Evolutionary conservation across 2,113 vertebrate genomes (phyloP).

Genomic region (Aegithalos caudatus): DNA sequence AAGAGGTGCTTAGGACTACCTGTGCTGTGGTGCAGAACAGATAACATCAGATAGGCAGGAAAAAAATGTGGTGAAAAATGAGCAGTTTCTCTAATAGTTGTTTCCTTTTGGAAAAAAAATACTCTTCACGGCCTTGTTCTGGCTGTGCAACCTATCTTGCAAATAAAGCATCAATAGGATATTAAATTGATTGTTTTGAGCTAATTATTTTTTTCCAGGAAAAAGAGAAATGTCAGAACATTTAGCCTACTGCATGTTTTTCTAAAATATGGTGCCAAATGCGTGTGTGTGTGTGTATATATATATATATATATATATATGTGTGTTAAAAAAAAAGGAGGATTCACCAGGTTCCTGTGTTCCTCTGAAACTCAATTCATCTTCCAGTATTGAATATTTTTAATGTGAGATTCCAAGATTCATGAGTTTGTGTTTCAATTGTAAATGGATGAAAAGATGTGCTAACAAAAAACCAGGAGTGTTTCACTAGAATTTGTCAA

Average conservation of each 20-base stretch:
- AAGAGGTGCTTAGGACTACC: neutral
- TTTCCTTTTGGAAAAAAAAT: neutral
- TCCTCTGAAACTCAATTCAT: neutral
- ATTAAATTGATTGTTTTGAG: neutral
- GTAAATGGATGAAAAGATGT: neutral
- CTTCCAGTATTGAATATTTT: neutral
- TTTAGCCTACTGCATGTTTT: neutral
- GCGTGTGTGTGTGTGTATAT: accelerated
- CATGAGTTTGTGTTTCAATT: neutral
- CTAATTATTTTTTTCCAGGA: neutral
- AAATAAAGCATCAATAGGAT: neutral
- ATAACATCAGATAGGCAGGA: neutral
- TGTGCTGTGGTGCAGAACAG: neutral
- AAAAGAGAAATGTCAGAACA: neutral
- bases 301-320: no score
- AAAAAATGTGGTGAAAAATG: neutral
- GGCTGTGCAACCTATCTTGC: neutral
- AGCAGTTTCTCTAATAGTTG: neutral
- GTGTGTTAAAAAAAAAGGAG: neutral
- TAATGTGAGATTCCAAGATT: neutral
- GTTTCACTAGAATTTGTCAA: neutral
- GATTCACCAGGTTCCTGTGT: neutral
- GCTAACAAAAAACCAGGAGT: neutral
- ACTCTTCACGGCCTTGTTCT: neutral
- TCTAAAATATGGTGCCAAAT: neutral